Conservation (phyloP, 2,888 invertebrate genomes). For the Beris chalybata region DNA sequence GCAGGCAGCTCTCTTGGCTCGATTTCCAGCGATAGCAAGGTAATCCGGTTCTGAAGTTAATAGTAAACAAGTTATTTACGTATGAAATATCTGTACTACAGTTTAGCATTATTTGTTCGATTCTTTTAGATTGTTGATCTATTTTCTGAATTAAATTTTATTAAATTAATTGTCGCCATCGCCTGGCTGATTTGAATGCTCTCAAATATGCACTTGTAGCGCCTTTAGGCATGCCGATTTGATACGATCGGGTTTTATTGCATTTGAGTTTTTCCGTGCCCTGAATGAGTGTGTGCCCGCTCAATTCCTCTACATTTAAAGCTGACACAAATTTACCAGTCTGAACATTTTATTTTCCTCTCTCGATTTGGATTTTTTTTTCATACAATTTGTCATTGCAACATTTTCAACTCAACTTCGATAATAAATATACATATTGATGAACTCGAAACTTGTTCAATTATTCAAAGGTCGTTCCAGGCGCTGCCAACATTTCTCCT, state of each 20-base stretch:
- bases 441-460: conserved; percentile 36
- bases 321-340: conserved; percentile 19
- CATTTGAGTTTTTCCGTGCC: not conserved
- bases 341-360: conserved; percentile 6
- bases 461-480: conserved; percentile 34
- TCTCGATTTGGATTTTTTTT: conserved; percentile 11
- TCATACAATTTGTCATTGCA: not conserved
- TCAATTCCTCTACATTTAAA: conserved; percentile 3
- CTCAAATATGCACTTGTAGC: not conserved
- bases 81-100: not conserved
- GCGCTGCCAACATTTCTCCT: conserved; percentile 19
- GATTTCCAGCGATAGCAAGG: not conserved
- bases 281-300: not conserved
- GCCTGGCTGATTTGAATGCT: no score
- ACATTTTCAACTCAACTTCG: conserved; percentile 11
- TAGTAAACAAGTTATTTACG: not conserved
- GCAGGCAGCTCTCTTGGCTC: not conserved
- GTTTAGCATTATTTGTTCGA: not conserved
- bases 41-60: not conserved
- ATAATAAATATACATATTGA: conserved; percentile 32
- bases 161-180: not conserved
- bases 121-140: not conserved
- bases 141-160: not conserved
- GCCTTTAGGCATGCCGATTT: no score
- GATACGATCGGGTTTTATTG: no score